phyloP scores from a whole-genome alignment of 2,113 vertebrate genomes.

The Syngnathus floridae region DNA sequence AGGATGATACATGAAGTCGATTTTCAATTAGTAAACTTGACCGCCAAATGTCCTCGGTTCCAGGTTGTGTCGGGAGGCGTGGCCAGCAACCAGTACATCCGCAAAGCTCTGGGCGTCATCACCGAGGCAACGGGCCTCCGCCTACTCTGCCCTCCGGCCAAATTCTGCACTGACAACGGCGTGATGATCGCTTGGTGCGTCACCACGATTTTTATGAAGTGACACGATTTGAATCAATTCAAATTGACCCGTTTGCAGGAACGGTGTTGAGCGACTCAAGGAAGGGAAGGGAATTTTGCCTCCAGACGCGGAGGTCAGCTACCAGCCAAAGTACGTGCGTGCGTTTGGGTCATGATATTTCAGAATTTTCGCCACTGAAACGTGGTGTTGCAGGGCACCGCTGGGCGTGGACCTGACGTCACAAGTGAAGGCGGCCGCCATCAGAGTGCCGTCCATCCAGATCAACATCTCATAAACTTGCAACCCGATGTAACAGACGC shows the following conservation, averaged over 20 bases:
- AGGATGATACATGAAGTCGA: too few relatives aligned
- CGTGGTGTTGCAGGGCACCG: slow-evolving; percentile 69
- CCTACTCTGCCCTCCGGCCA: slow-evolving; percentile 82
- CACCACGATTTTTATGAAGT: not conserved
- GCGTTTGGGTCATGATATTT: not conserved
- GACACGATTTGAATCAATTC: not conserved
- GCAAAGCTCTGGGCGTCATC: slow-evolving; percentile 72
- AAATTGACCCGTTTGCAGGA: slow-evolving; percentile 68
- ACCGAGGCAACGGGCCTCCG: slow-evolving; percentile 72
- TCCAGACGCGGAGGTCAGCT: slow-evolving; percentile 67
- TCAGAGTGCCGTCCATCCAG: slow-evolving; percentile 75
- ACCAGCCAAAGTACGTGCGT: slow-evolving; percentile 79
- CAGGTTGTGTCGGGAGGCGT: slow-evolving; percentile 93
- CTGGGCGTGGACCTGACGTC: slow-evolving; percentile 84
- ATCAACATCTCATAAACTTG: slow-evolving; percentile 51
- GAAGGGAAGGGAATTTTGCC: slow-evolving; percentile 76
- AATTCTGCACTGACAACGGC: slow-evolving; percentile 92
- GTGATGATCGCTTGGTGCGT: slow-evolving; percentile 93
- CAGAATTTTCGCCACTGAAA: not conserved
- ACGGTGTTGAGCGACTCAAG: slow-evolving; percentile 84
- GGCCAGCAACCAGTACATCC: slow-evolving; percentile 89
- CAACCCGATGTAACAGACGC: not conserved
- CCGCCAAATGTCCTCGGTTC: too few relatives aligned
- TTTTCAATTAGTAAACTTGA: too few relatives aligned
- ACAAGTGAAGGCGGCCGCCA: slow-evolving; percentile 78